Base-by-base conservation (phyloP, 2,888 invertebrate genomes). In the Acanthococcus lagerstroemiae region DNA sequence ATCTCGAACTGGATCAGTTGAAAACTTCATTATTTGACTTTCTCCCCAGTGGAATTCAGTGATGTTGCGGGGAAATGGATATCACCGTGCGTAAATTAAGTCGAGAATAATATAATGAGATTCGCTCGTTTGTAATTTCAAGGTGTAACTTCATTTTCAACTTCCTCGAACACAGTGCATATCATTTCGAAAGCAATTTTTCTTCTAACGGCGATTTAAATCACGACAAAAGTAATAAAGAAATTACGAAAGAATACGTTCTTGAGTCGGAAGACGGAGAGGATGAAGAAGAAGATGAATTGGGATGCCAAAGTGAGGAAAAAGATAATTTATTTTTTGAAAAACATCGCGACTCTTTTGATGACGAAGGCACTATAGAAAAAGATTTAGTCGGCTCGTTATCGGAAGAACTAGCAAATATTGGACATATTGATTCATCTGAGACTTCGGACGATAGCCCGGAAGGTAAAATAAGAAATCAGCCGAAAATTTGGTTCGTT, bases 341-440 rank as follows among this genome's bases (percentile, higher is more conserved):
- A 26, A 37, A 48, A 61, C 27, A 45, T 3, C 22, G 27, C 50
- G 52, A 61, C 25, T 52, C 27, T 50, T 50, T 46, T 12, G 61
- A 61, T 30, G 61, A 61, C 26, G 61, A 61, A 30, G 52, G 9
- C 12, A 17, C 12, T 12, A 21, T 9, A 17, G 50, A 17, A 3
- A 37, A 22, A 17, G 12, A 50, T 12, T 22, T 17, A 9, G 4
- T 63, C 27, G 63, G 63, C 54, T 63, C 63, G 3, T 37, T 66
- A 27, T 56, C 56, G 30, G 70, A 71, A 67, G 73, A 73, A 67
- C 68, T 72, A 17, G 68, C 71, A 25, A 72, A 72, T 56, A 86
- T 90, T 58, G 84, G 84, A 12, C 90, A 90, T 73, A 90, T 90
- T 63, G 90, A 90, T 74, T 90, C 89, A 0, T 88, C 90, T 0